Percentiles rank a stretch among this genome's conserved stretches.
phyloP scores from a whole-genome alignment of 2,797 vertebrate species.

The Eremophila alpestris region DNA sequence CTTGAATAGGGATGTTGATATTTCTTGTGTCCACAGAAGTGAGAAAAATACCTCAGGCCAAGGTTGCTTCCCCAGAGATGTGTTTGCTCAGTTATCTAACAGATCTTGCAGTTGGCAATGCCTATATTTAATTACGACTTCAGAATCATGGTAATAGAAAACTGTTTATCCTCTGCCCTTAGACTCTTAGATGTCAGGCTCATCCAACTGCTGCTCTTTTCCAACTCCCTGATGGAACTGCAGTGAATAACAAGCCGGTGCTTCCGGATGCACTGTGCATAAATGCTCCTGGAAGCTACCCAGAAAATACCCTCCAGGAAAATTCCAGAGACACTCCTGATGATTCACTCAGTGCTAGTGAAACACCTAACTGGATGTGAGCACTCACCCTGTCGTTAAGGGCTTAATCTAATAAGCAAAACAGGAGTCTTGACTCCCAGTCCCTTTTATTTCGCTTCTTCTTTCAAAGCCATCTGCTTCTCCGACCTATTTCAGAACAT shows the following conservation, averaged over 20 bases:
- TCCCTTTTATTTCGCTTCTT: slow-evolving; percentile 37
- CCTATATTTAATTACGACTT: slow-evolving; percentile 23
- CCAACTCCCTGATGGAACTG: neutral
- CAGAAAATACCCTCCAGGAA: slow-evolving; percentile 48
- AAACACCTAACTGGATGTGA: slow-evolving; percentile 60
- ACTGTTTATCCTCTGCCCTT: slow-evolving; percentile 1
- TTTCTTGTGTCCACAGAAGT: neutral
- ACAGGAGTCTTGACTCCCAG: slow-evolving; percentile 42
- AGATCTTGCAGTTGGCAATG: slow-evolving; percentile 19
- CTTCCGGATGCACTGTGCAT: neutral
- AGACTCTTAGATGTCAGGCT: neutral
- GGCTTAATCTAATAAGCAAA: slow-evolving; percentile 57
- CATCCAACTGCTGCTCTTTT: slow-evolving; percentile 27
- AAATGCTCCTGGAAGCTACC: slow-evolving; percentile 27
- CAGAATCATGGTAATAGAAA: neutral
- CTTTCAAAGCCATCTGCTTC: slow-evolving; percentile 74
- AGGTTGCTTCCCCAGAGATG: neutral
- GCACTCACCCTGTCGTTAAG: neutral
- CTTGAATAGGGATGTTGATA: neutral
- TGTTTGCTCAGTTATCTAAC: neutral
- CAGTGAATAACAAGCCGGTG: neutral
- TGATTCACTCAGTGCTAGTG: neutral
- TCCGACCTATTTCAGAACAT: slow-evolving; percentile 66
- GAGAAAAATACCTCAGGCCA: slow-evolving; percentile 17
- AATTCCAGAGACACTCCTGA: slow-evolving; percentile 15